Conservation (phyloP, 2,888 invertebrate species). For the Yponomeuta cagnagella region DNA sequence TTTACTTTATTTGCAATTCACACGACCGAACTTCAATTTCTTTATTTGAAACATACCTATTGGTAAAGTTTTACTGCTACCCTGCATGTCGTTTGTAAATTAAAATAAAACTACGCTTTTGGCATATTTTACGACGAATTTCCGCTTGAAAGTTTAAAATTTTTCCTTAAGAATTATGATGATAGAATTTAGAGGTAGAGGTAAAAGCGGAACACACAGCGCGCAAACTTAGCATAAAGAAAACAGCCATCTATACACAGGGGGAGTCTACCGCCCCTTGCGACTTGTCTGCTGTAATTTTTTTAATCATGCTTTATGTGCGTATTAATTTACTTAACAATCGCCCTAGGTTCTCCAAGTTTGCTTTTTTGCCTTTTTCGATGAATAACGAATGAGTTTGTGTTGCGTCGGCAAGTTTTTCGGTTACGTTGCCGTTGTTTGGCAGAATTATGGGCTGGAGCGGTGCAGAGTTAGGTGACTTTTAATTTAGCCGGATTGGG, state of each 20-base stretch:
- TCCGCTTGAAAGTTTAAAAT: too few relatives aligned
- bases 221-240: conserved; percentile 49
- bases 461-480: too few relatives aligned
- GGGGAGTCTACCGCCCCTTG: conserved; percentile 50
- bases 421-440: not conserved
- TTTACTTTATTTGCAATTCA: too few relatives aligned
- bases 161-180: too few relatives aligned
- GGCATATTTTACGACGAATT: too few relatives aligned
- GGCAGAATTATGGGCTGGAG: not conserved
- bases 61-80: too few relatives aligned
- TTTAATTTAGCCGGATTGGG: too few relatives aligned
- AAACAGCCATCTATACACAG: conserved; percentile 54
- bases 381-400: conserved; percentile 67
- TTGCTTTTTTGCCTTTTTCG: conserved; percentile 57
- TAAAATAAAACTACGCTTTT: too few relatives aligned
- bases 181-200: not conserved
- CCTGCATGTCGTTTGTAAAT: too few relatives aligned
- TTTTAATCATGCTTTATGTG: conserved; percentile 75
- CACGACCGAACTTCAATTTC: too few relatives aligned
- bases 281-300: conserved; percentile 63
- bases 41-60: too few relatives aligned
- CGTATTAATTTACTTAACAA: conserved; percentile 74
- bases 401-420: conserved; percentile 16
- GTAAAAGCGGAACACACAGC: not conserved
- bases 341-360: conserved; percentile 54